phyloP scores from a whole-genome alignment of 2,113 vertebrate species.

The Anoplopoma fimbria region DNA sequence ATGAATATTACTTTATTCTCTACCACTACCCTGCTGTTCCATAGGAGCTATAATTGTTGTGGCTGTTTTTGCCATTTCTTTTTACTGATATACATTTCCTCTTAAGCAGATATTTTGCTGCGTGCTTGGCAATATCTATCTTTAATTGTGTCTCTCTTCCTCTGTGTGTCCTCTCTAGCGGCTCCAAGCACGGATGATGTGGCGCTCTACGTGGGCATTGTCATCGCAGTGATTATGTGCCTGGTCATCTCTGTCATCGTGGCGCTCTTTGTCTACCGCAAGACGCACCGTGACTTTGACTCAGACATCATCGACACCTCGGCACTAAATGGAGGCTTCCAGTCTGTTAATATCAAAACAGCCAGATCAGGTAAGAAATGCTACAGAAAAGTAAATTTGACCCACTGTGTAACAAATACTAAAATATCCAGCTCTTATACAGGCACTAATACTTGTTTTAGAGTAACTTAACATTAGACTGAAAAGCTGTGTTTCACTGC shows the following conservation, averaged over 20 bases:
- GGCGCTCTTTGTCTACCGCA: slow-evolving; percentile 94
- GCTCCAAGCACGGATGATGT: slow-evolving; percentile 93
- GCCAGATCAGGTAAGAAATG: slow-evolving; percentile 90
- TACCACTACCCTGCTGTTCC: neutral
- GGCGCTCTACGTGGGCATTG: slow-evolving; percentile 92
- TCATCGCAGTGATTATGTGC: slow-evolving; percentile 94
- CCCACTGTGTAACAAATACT: neutral
- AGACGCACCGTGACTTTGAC: slow-evolving; percentile 95
- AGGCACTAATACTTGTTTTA: neutral
- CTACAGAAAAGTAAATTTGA: neutral
- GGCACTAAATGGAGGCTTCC: slow-evolving; percentile 93
- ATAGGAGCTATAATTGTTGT: neutral
- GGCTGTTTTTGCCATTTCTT: slow-evolving; percentile 3
- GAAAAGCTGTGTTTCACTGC: neutral
- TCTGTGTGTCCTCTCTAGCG: slow-evolving; percentile 78
- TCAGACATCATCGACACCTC: slow-evolving; percentile 95
- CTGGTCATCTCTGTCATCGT: slow-evolving; percentile 92
- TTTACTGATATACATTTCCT: neutral
- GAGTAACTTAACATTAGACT: neutral
- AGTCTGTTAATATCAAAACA: slow-evolving; percentile 95
- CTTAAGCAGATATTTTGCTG: neutral
- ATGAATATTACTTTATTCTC: slow-evolving; percentile 1
- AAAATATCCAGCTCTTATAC: neutral
- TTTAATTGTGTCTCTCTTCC: neutral
- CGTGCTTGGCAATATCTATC: neutral